A percentile compares a stretch with the other conserved stretches of the same genome.
These are phyloP conservation scores for Grapholita molesta DNA, from an alignment of 1,140 invertebrate genomes.

Conservation along the genomic window DNA sequence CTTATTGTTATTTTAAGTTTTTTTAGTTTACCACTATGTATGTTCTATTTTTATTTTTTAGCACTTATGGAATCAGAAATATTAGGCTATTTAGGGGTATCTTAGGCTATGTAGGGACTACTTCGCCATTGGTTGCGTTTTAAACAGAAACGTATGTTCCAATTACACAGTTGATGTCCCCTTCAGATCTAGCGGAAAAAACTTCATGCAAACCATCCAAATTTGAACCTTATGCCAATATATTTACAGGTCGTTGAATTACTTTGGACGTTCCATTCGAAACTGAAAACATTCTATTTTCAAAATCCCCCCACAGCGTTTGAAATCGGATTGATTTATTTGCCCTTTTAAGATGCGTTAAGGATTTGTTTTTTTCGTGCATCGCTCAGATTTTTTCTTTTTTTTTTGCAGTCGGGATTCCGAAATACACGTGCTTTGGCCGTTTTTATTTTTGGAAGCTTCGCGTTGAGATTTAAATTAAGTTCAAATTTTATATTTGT, in stretches of 20 bases:
- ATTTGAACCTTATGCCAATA: background rate
- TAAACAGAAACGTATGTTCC: background rate
- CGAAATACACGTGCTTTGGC: background rate
- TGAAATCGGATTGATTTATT: constrained; percentile 1
- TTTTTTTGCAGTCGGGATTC: background rate
- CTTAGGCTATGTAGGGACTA: too few species aligned
- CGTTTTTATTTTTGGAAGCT: background rate
- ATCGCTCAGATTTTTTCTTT: background rate
- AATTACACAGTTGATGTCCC: background rate
- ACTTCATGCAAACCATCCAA: background rate
- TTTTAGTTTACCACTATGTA: too few species aligned
- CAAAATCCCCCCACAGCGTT: background rate
- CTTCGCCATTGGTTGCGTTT: background rate
- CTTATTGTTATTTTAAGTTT: too few species aligned
- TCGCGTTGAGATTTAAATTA: background rate
- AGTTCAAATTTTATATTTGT: background rate
- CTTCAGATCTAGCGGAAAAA: background rate
- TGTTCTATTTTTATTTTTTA: too few species aligned
- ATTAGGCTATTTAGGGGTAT: too few species aligned
- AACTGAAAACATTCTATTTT: constrained; percentile 6
- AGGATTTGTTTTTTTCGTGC: background rate
- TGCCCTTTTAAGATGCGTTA: background rate
- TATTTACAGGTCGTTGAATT: background rate
- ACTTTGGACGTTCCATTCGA: background rate
- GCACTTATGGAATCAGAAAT: too few species aligned